Base-by-base conservation (phyloP, 2,797 vertebrate genomes). In the Podarcis siculus region DNA sequence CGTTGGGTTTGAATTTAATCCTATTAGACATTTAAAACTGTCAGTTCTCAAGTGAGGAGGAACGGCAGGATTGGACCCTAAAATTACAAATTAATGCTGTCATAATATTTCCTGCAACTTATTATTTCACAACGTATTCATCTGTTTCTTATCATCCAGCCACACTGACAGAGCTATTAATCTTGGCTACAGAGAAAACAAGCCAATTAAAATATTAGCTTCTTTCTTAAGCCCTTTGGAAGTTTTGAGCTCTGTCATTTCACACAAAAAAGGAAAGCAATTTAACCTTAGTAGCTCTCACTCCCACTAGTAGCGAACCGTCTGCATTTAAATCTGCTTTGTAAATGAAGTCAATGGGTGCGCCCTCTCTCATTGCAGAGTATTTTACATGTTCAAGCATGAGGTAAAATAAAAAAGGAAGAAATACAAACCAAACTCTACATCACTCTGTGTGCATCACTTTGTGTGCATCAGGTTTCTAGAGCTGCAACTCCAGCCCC, bases 191-290 rank as follows among this genome's bases (percentile, higher is more conserved):
- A 94, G 78, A 93, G 77, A 92, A 93, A 87, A 89, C 23, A 93
- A 92, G 86, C 39, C 89, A 92, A 93, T 93, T 96, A 93, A 93
- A 94, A 91, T 76, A 95, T 79, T 94, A 94, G 71, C 86, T 85
- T 90, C 32, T 80, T 91, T 93, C 85, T 73, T 93, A 86, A 88
- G 42, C 77, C 88, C 90, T 86, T 85, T 90, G 92, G 32, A 94
- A 92, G 83, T 69, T 79, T 55, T 92, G 75, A 95, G 69, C 23
- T 0, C 73, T 94, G 88, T 39, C 90, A 83, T 92, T 92, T 85
- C 89, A 87, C 30, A 78, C 86, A 89, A 58, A 71, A 90, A 87
- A 79, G 8, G 72, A 89, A 79, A 89, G 61, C 32, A 92, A 90
- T 92, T 95, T 90, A 84, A 21, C 80, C 32, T 58, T 35, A n/a